These are phyloP conservation scores for Netelia fuscicornis DNA, from an alignment of 2,888 invertebrate genomes.

Conservation along the genomic window DNA sequence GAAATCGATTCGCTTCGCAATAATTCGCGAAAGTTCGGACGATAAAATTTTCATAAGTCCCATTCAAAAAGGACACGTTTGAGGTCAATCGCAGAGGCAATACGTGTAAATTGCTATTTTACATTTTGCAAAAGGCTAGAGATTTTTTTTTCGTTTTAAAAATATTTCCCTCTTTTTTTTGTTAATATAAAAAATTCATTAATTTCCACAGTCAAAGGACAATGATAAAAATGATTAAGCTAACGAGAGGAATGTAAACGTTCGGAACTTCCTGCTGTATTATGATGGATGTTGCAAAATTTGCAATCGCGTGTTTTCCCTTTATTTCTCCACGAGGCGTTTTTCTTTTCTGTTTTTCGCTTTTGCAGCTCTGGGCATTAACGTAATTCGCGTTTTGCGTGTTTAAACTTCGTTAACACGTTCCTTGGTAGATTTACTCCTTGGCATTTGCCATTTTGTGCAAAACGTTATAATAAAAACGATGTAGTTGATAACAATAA, in stretches of 20 bases:
- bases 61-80: neutral
- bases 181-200: no score
- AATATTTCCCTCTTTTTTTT: neutral
- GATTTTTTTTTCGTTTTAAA: neutral
- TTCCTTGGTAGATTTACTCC: neutral
- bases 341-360: neutral
- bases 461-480: neutral
- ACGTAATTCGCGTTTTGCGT: conserved; percentile 13
- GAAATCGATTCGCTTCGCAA: conserved; percentile 51
- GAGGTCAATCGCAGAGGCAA: conserved; percentile 52
- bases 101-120: neutral
- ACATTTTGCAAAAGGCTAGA: neutral
- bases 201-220: neutral
- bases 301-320: conserved; percentile 21
- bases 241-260: neutral
- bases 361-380: neutral
- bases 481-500: neutral
- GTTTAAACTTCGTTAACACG: conserved; percentile 13
- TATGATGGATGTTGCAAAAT: conserved; percentile 18
- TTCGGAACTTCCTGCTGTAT: neutral
- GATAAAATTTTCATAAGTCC: conserved; percentile 55
- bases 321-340: no score
- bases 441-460: neutral
- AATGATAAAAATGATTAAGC: neutral
- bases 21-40: conserved; percentile 32